Percentiles rank a stretch among this genome's conserved stretches.
These are phyloP conservation scores for Druon quercuslanigerum DNA, from an alignment of 1,140 invertebrate species.

Conservation along the genomic window DNA sequence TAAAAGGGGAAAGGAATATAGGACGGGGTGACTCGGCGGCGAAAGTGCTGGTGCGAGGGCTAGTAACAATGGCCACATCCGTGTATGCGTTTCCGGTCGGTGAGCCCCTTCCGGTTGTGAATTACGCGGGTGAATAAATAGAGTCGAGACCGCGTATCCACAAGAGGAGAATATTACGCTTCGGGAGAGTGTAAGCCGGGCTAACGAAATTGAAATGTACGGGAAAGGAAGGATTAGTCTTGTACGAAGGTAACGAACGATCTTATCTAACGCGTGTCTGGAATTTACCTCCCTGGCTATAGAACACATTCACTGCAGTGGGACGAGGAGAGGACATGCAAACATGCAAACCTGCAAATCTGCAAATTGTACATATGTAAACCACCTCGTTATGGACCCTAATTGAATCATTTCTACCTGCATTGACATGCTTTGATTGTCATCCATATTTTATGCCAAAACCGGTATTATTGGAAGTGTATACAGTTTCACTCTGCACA, in stretches of 20 bases:
- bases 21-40: slow-evolving; percentile 29
- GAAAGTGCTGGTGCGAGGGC: slow-evolving; percentile 37
- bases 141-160: slow-evolving; percentile 55
- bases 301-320: neutral
- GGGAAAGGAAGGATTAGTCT: slow-evolving; percentile 66
- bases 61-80: slow-evolving; percentile 52
- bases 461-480: too few relatives aligned
- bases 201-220: slow-evolving; percentile 74
- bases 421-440: too few relatives aligned
- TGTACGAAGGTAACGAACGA: slow-evolving; percentile 38
- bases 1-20: slow-evolving; percentile 31
- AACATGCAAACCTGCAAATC: too few relatives aligned
- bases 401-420: too few relatives aligned
- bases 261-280: slow-evolving; percentile 43
- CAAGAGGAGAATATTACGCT: slow-evolving; percentile 56
- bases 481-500: too few relatives aligned
- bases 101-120: slow-evolving; percentile 74
- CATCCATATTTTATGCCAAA: too few relatives aligned
- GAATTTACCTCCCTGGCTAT: slow-evolving; percentile 39
- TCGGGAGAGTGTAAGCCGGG: slow-evolving; percentile 57
- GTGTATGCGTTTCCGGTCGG: slow-evolving; percentile 70
- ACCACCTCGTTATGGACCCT: too few relatives aligned
- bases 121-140: slow-evolving; percentile 74
- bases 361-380: too few relatives aligned
- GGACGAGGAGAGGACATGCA: too few relatives aligned